Evolutionary conservation across 2,888 invertebrate species (phyloP).

Genomic region (Teleogryllus oceanicus): DNA sequence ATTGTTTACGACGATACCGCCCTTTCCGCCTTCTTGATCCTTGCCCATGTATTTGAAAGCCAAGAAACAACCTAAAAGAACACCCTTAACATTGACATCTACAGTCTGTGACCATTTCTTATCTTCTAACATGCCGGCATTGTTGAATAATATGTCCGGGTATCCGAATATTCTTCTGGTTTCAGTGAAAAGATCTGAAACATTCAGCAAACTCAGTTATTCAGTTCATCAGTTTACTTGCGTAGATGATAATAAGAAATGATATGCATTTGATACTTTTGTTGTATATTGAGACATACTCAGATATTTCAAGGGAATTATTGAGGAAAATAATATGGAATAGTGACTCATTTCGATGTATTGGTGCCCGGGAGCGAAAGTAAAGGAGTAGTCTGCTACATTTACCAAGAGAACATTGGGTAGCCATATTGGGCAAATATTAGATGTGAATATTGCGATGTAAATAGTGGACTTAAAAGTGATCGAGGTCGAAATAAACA

Average conservation of each 20-base stretch:
- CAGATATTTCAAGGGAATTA: no score
- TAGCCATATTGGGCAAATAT: no score
- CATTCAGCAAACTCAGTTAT: neutral
- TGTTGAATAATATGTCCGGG: conserved; percentile 44
- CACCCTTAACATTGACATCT: conserved; percentile 43
- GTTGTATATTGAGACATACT: neutral
- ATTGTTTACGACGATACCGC: conserved; percentile 64
- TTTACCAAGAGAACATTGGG: no score
- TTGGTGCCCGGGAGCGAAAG: no score
- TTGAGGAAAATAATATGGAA: no score
- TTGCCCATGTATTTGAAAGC: conserved; percentile 59
- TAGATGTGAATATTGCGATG: no score
- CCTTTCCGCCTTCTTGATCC: conserved; percentile 53
- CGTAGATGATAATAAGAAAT: no score
- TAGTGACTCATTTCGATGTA: no score
- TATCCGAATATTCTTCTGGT: conserved; percentile 35
- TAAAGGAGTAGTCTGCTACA: no score
- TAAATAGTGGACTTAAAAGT: no score
- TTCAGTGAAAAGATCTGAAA: conserved; percentile 27
- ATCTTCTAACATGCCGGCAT: conserved; percentile 48
- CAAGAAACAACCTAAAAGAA: conserved; percentile 49
- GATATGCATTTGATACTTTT: neutral
- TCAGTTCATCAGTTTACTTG: no score
- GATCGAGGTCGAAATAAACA: no score
- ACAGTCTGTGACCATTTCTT: conserved; percentile 41